Conservation (phyloP, 1,140 invertebrate species). For the Teleopsis dalmanni region DNA sequence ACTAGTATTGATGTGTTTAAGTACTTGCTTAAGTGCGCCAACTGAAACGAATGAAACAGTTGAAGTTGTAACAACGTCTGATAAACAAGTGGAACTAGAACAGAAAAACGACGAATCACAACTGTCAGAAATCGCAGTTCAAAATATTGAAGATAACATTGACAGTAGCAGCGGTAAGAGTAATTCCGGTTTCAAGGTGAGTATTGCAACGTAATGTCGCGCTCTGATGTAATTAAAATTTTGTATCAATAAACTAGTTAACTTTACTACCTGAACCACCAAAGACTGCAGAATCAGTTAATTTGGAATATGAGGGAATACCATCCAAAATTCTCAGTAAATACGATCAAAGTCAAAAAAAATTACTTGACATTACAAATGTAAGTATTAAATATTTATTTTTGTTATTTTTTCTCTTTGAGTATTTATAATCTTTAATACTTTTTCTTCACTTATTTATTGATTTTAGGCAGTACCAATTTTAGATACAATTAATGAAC, state of each 20-base stretch:
- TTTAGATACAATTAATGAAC: constrained; percentile 50
- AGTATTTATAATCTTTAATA: not conserved
- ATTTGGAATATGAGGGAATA: constrained; percentile 35
- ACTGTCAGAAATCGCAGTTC: constrained; percentile 2
- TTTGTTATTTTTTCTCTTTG: too few species aligned
- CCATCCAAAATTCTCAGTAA: constrained; percentile 32
- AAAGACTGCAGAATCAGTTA: constrained; percentile 35
- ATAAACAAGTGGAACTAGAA: too few species aligned
- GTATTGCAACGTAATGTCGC: not conserved
- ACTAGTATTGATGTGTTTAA: too few species aligned
- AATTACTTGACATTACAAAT: constrained; percentile 26
- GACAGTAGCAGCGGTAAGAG: constrained; percentile 18
- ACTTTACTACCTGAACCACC: constrained; percentile 24
- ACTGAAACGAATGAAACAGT: too few species aligned
- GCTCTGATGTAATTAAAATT: not conserved
- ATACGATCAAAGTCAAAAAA: constrained; percentile 38
- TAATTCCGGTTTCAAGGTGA: constrained; percentile 25
- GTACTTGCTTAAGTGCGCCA: too few species aligned
- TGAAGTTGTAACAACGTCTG: too few species aligned
- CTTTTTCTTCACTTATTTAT: not conserved
- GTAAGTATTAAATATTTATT: too few species aligned
- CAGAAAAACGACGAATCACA: constrained; percentile 22
- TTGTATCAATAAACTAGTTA: constrained; percentile 17
- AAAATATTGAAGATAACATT: constrained; percentile 11
- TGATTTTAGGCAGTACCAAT: constrained; percentile 22